phyloP scores from a whole-genome alignment of 2,888 invertebrate genomes.

The Megaustenia siamemsis region DNA sequence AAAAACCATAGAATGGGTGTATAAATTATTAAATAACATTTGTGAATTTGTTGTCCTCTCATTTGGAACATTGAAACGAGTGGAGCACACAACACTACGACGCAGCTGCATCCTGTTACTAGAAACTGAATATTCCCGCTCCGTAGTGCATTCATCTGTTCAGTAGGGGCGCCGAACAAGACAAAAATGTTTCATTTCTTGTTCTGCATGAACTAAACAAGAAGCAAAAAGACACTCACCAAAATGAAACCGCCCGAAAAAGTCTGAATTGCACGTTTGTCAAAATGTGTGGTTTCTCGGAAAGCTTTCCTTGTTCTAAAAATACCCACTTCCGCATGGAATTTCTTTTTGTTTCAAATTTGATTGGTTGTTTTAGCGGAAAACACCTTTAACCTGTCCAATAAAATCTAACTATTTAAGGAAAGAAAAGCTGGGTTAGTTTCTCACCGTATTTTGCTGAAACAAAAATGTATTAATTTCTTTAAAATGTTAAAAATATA shows the following conservation, averaged over 20 bases:
- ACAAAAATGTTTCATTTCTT: no score
- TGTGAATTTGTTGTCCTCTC: no score
- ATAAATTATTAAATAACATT: no score
- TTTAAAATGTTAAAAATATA: neutral
- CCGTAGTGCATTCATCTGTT: no score
- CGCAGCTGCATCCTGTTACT: no score
- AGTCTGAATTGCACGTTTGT: neutral
- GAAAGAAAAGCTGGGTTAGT: neutral
- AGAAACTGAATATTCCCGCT: no score
- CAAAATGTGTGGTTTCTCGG: conserved; percentile 4
- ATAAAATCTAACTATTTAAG: conserved; percentile 3
- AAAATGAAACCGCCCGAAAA: neutral
- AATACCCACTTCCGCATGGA: conserved; percentile 26
- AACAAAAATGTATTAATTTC: neutral
- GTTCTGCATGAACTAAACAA: no score
- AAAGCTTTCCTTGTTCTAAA: conserved; percentile 25
- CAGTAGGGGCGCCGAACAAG: no score
- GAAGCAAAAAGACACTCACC: conserved; percentile 10
- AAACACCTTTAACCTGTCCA: neutral
- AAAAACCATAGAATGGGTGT: no score
- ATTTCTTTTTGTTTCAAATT: conserved; percentile 15
- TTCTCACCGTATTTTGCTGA: neutral
- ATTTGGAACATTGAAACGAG: no score
- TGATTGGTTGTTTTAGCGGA: neutral
- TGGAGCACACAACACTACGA: no score